Conservation (phyloP, 2,797 vertebrate species). For the Hylomyscus alleni region DNA sequence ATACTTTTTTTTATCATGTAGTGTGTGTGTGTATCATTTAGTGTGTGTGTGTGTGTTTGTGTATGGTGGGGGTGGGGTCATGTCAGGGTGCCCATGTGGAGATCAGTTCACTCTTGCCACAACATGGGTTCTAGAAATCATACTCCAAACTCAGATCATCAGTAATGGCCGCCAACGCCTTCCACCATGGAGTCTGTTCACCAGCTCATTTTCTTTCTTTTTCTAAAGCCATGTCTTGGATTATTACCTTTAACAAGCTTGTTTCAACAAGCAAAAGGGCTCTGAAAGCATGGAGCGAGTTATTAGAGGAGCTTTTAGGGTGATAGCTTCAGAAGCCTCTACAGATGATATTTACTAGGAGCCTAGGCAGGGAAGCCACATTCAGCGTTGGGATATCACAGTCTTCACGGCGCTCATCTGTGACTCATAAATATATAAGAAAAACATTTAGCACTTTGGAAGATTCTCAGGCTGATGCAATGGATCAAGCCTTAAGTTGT, state of each 20-base stretch:
- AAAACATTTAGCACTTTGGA: conserved; percentile 19
- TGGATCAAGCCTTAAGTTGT: neutral
- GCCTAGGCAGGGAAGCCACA: neutral
- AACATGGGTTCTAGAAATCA: neutral
- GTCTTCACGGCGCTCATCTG: conserved; percentile 48
- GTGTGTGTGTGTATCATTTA: neutral
- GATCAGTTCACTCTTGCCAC: neutral
- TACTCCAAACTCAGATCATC: neutral
- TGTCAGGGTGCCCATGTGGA: neutral
- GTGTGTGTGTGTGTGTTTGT: neutral
- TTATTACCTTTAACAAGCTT: conserved; percentile 69
- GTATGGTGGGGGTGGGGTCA: neutral
- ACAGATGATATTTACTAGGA: conserved; percentile 47
- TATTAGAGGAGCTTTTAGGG: conserved; percentile 54
- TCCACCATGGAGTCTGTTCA: neutral
- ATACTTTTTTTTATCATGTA: neutral
- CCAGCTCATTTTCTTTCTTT: neutral
- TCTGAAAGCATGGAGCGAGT: conserved; percentile 43
- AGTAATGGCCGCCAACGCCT: neutral
- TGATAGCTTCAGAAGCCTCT: conserved; percentile 53
- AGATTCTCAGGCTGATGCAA: neutral
- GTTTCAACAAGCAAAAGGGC: conserved; percentile 15
- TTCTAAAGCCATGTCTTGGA: conserved; percentile 50
- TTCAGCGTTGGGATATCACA: conserved; percentile 24
- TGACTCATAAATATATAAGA: conserved; percentile 24